Percentiles rank a stretch among this genome's conserved stretches.
Evolutionary conservation across 2,113 vertebrate species (phyloP).

Genomic region (Otolemur garnettii): DNA sequence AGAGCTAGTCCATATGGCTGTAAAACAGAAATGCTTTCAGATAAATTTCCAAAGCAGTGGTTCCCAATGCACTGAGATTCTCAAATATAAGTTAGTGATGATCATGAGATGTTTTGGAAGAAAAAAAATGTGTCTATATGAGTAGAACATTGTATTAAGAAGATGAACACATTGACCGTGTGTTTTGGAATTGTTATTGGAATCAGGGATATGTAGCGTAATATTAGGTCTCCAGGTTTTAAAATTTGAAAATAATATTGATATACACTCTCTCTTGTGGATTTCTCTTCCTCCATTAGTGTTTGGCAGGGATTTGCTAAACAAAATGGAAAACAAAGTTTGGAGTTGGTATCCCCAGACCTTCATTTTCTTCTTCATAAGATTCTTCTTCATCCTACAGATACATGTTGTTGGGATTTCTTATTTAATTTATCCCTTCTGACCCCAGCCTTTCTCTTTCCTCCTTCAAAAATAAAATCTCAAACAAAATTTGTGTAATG

Average conservation of each 20-base stretch:
- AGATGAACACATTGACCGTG: neutral
- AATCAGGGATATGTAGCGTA: neutral
- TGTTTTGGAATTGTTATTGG: conserved; percentile 6
- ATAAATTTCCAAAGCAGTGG: conserved; percentile 52
- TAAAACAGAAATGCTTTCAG: conserved; percentile 52
- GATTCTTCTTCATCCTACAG: neutral
- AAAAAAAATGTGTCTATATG: neutral
- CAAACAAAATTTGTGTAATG: neutral
- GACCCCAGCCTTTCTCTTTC: neutral
- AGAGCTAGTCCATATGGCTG: neutral
- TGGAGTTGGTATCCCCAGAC: neutral
- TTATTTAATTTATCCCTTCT: conserved; percentile 31
- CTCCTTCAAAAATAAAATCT: neutral
- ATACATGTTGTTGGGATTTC: neutral
- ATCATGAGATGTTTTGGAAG: conserved; percentile 8
- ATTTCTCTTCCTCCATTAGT: neutral
- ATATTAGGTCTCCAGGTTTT: conserved; percentile 13
- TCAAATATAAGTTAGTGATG: conserved; percentile 11
- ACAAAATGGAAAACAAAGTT: conserved; percentile 28
- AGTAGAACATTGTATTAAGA: conserved; percentile 44
- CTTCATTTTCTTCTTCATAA: conserved; percentile 29
- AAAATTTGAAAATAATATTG: neutral
- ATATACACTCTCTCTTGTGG: neutral
- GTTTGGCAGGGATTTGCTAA: conserved; percentile 24
- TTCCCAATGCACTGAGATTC: neutral